phyloP scores from a whole-genome alignment of 2,797 vertebrate species.

The Centropyge bicolor region DNA sequence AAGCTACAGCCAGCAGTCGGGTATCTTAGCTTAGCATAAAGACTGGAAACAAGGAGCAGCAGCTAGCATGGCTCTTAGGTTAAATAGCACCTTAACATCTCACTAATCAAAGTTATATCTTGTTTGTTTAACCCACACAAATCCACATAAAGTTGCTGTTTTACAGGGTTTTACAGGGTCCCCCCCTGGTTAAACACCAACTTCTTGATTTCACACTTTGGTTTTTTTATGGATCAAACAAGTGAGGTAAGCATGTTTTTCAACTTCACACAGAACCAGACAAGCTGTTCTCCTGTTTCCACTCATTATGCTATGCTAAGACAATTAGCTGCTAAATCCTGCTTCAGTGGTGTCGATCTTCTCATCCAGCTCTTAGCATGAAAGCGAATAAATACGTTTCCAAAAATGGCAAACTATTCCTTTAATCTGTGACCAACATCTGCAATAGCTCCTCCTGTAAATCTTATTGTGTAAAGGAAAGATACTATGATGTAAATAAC shows the following conservation, averaged over 20 bases:
- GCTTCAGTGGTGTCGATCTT: neutral
- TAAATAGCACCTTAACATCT: neutral
- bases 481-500: slow-evolving; percentile 29
- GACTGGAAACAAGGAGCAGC: neutral
- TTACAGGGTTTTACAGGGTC: neutral
- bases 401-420: slow-evolving; percentile 11
- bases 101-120: neutral
- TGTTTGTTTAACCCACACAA: neutral
- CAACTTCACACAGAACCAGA: neutral
- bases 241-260: no score
- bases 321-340: neutral
- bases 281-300: neutral
- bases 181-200: neutral
- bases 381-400: slow-evolving; percentile 1
- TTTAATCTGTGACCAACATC: slow-evolving; percentile 10
- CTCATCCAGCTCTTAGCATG: no score
- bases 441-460: slow-evolving; percentile 34
- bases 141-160: neutral
- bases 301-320: neutral
- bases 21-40: slow-evolving; percentile 20
- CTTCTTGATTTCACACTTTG: neutral
- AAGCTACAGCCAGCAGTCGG: neutral
- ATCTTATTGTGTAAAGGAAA: slow-evolving; percentile 40
- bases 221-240: no score
- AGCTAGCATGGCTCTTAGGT: neutral